Percentiles rank a stretch among this genome's conserved stretches.
phyloP scores from a whole-genome alignment of 2,113 vertebrate species.

The Sapajus apella region DNA sequence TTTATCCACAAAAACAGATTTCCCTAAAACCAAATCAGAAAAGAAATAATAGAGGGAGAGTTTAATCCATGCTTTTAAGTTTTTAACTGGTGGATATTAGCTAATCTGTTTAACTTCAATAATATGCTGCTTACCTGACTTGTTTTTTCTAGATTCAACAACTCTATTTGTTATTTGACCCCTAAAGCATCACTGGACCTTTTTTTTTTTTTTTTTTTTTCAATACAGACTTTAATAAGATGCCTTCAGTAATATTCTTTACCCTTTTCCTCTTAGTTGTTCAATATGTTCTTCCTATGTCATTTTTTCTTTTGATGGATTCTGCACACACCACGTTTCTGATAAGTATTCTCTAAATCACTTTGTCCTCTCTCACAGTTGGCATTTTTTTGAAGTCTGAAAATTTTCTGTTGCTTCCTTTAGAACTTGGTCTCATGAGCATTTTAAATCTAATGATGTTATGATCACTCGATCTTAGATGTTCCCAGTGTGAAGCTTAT shows the following conservation, averaged over 20 bases:
- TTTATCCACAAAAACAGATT: slow-evolving; percentile 51
- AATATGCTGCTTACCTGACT: slow-evolving; percentile 28
- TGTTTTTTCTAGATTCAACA: neutral
- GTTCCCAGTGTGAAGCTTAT: slow-evolving; percentile 61
- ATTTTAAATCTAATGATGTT: slow-evolving; percentile 74
- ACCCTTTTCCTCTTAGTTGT: neutral
- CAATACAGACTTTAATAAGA: slow-evolving; percentile 6
- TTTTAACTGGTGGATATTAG: slow-evolving; percentile 18
- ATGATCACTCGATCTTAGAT: slow-evolving; percentile 67
- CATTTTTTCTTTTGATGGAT: neutral
- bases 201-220: neutral
- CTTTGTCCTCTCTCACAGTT: slow-evolving; percentile 31
- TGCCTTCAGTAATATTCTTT: neutral
- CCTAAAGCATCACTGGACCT: neutral
- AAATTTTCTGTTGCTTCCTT: slow-evolving; percentile 61
- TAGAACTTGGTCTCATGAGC: slow-evolving; percentile 40
- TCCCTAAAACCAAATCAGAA: slow-evolving; percentile 16
- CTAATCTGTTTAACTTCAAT: slow-evolving; percentile 34
- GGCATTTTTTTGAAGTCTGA: slow-evolving; percentile 20
- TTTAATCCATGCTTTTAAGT: slow-evolving; percentile 38
- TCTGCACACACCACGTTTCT: neutral
- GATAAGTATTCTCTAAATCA: slow-evolving; percentile 9
- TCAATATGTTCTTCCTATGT: neutral
- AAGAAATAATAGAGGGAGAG: neutral
- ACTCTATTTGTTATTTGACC: neutral